phyloP scores from a whole-genome alignment of 2,113 vertebrate genomes.

The Mirounga angustirostris region DNA sequence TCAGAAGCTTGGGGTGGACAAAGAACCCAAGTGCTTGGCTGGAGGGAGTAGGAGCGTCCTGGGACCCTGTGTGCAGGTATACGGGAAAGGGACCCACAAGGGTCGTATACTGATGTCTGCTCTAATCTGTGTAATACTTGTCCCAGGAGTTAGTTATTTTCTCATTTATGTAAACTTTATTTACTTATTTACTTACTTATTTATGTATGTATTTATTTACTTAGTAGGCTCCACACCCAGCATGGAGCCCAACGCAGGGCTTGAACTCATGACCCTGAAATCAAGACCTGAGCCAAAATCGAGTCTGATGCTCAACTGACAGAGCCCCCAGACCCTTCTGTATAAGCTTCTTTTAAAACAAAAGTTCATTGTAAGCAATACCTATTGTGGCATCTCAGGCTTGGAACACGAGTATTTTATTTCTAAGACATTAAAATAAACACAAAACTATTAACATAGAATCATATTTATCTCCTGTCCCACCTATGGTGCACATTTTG shows the following conservation, averaged over 20 bases:
- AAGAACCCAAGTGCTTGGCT: too few species aligned
- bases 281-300: neutral
- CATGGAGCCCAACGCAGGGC: neutral
- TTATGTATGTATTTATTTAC: too few species aligned
- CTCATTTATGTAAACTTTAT: neutral
- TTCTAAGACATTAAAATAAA: neutral
- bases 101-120: fast-evolving
- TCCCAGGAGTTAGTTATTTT: neutral
- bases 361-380: neutral
- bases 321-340: neutral
- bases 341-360: neutral
- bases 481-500: neutral
- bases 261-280: neutral
- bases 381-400: neutral
- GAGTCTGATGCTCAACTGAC: neutral
- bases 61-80: neutral
- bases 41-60: fast-evolving
- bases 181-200: too few species aligned
- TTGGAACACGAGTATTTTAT: neutral
- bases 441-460: neutral
- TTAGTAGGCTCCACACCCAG: neutral
- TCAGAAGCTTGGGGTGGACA: neutral
- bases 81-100: fast-evolving
- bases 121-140: neutral
- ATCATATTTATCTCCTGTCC: neutral